phyloP scores from a whole-genome alignment of 2,797 vertebrate genomes.

The Chaenodraco wilsoni region DNA sequence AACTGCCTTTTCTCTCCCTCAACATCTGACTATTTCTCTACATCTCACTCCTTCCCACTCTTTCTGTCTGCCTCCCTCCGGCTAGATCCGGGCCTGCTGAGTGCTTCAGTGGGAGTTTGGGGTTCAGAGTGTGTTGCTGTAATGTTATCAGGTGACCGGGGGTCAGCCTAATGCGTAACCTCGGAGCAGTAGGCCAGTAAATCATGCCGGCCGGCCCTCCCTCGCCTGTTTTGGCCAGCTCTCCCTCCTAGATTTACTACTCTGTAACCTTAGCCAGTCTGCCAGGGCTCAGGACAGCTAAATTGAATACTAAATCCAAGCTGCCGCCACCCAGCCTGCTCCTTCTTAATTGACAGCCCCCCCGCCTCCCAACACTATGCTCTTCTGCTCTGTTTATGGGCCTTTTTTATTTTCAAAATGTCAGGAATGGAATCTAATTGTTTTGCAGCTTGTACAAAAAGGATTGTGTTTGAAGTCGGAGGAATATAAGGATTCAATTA shows the following conservation, averaged over 20 bases:
- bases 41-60: slow-evolving; percentile 33
- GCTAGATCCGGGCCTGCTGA: slow-evolving; percentile 75
- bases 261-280: slow-evolving; percentile 85
- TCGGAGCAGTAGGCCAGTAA: slow-evolving; percentile 81
- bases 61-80: slow-evolving; percentile 57
- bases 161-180: slow-evolving; percentile 84
- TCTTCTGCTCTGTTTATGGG: slow-evolving; percentile 48
- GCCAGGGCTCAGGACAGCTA: slow-evolving; percentile 83
- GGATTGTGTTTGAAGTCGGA: slow-evolving; percentile 36
- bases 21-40: slow-evolving; percentile 32
- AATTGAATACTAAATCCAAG: slow-evolving; percentile 90
- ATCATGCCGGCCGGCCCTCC: slow-evolving; percentile 79
- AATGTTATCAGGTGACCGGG: slow-evolving; percentile 82
- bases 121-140: slow-evolving; percentile 82
- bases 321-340: slow-evolving; percentile 77
- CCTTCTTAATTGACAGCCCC: slow-evolving; percentile 74
- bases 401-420: slow-evolving; percentile 64
- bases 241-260: slow-evolving; percentile 85
- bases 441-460: slow-evolving; percentile 44
- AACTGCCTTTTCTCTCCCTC: slow-evolving; percentile 44
- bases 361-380: neutral
- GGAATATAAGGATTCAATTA: slow-evolving; percentile 50
- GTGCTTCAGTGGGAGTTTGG: slow-evolving; percentile 80
- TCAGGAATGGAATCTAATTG: slow-evolving; percentile 61
- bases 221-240: slow-evolving; percentile 76